Evolutionary conservation across 2,113 vertebrate species (phyloP).

Genomic region (Oenanthe oenanthe): DNA sequence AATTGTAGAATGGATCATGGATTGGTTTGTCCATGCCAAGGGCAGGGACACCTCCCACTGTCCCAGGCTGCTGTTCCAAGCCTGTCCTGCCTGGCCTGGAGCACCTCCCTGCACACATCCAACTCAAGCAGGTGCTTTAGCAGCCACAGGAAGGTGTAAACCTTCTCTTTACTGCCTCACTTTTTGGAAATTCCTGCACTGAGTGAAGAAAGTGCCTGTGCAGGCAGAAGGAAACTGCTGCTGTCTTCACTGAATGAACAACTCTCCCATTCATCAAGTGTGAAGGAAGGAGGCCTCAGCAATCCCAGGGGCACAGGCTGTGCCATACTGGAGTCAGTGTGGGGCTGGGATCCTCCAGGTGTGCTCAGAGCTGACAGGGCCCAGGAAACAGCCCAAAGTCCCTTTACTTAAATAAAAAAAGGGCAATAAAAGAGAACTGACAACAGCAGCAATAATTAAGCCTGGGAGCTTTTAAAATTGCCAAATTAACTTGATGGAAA

Average conservation of each 20-base stretch:
- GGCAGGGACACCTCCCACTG: not conserved
- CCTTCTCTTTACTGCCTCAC: not conserved
- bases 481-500: not conserved
- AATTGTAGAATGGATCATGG: fast-evolving
- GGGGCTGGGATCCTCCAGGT: not conserved
- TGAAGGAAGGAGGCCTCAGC: fast-evolving
- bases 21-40: not conserved
- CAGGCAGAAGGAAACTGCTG: not conserved
- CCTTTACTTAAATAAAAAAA: not conserved
- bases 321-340: fast-evolving
- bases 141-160: fast-evolving
- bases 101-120: fast-evolving
- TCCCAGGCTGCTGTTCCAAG: not conserved
- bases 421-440: not conserved
- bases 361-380: not conserved
- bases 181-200: fast-evolving
- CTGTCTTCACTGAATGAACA: fast-evolving
- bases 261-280: fast-evolving
- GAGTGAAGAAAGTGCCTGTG: not conserved
- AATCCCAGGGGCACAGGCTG: too few species aligned
- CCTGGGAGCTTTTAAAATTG: not conserved
- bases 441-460: not conserved
- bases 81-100: not conserved
- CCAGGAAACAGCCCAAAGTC: not conserved
- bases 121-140: fast-evolving